phyloP scores from a whole-genome alignment of 2,797 vertebrate species.

The Phoebastria nigripes region DNA sequence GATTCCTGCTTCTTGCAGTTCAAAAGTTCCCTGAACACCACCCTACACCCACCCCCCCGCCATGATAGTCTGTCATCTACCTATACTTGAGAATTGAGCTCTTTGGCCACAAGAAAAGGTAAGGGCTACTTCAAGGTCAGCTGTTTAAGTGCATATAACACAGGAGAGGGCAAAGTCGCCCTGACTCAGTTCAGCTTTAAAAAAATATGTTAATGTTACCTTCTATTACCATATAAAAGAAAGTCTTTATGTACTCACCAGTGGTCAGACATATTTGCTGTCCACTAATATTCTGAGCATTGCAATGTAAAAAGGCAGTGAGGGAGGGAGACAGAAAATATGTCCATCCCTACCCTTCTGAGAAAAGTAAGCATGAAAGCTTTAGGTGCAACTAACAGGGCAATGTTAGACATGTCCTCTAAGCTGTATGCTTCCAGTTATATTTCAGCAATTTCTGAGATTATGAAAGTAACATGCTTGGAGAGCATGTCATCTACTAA shows the following conservation, averaged over 20 bases:
- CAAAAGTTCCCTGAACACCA: background rate
- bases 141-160: background rate
- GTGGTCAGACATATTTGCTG: background rate
- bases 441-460: background rate
- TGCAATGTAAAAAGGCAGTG: background rate
- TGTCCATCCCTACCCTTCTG: background rate
- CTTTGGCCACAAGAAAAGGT: background rate
- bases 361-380: background rate
- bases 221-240: background rate
- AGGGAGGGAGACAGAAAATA: background rate
- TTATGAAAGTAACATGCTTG: background rate
- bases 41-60: background rate
- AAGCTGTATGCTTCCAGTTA: background rate
- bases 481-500: background rate
- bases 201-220: background rate
- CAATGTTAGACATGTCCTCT: background rate
- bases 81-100: background rate
- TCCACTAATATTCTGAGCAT: background rate
- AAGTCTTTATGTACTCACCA: background rate
- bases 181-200: background rate
- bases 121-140: background rate
- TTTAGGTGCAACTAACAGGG: background rate
- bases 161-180: fast-evolving
- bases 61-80: background rate
- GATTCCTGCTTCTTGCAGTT: background rate